Conservation (phyloP, 2,797 vertebrate genomes). For the Enteromius unitaeniatus region DNA sequence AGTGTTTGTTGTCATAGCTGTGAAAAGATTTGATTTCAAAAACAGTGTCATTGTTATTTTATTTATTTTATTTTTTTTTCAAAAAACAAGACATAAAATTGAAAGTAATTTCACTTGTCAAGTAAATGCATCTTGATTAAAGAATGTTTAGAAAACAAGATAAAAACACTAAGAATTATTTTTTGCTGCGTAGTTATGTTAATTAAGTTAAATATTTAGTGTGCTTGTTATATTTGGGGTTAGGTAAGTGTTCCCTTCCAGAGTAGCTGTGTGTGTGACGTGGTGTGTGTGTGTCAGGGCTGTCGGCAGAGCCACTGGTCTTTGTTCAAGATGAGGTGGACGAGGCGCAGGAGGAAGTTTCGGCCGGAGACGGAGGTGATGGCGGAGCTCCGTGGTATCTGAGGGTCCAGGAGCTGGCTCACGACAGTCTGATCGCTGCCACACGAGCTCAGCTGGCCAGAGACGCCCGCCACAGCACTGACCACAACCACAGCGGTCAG, state of each 20-base stretch:
- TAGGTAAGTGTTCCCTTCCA: too few species aligned
- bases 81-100: too few species aligned
- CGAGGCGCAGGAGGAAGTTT: constrained; percentile 88
- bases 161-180: not conserved
- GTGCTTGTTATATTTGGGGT: too few species aligned
- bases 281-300: constrained; percentile 72
- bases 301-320: constrained; percentile 93
- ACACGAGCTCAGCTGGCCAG: constrained; percentile 94
- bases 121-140: not conserved
- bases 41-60: too few species aligned
- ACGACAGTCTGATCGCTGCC: constrained; percentile 97
- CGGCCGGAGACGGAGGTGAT: constrained; percentile 86
- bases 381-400: constrained; percentile 96
- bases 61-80: too few species aligned
- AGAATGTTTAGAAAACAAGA: not conserved
- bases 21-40: too few species aligned
- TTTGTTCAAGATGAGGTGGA: constrained; percentile 90
- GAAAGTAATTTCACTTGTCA: not conserved
- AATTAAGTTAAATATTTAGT: not conserved
- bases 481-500: constrained; percentile 85
- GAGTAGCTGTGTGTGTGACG: not conserved
- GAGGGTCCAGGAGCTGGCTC: constrained; percentile 95
- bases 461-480: constrained; percentile 82
- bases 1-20: too few species aligned
- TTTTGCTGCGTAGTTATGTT: not conserved